These are phyloP conservation scores for Eospalax fontanierii DNA, from an alignment of 2,797 vertebrate species.

Conservation along the genomic window DNA sequence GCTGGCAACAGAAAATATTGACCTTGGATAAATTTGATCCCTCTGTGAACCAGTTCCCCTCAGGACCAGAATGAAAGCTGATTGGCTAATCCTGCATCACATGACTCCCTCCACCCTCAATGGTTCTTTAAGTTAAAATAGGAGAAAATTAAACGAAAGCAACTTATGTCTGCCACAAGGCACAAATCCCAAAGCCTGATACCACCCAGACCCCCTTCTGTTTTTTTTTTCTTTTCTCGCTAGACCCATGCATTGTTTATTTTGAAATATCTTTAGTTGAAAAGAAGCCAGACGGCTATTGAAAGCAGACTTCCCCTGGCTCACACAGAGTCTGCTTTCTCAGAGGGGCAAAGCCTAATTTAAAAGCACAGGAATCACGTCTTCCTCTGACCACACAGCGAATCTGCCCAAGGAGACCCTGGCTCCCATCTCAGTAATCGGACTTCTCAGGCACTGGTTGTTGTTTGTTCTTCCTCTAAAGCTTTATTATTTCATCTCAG, in stretches of 20 bases:
- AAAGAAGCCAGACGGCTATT: not conserved
- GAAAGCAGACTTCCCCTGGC: not conserved
- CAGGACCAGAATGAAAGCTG: not conserved
- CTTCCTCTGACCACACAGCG: not conserved
- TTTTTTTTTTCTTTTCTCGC: not conserved
- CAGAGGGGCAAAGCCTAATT: not conserved
- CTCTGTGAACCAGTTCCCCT: not conserved
- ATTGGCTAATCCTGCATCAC: not conserved
- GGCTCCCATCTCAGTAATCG: not conserved
- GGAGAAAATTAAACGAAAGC: not conserved
- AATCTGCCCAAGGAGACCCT: not conserved
- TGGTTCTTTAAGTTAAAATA: not conserved
- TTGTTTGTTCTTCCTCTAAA: constrained; percentile 56
- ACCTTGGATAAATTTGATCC: not conserved
- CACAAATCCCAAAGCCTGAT: not conserved
- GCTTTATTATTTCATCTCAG: constrained; percentile 62
- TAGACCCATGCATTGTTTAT: not conserved
- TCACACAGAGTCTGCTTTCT: not conserved
- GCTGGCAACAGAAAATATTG: not conserved
- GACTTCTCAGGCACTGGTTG: not conserved
- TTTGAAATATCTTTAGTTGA: constrained; percentile 20
- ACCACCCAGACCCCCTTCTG: not conserved
- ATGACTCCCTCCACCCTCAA: rapidly evolving
- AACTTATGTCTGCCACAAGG: not conserved
- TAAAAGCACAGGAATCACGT: not conserved